Evolutionary conservation across 2,888 invertebrate genomes (phyloP).

Genomic region (Amiota mariae): DNA sequence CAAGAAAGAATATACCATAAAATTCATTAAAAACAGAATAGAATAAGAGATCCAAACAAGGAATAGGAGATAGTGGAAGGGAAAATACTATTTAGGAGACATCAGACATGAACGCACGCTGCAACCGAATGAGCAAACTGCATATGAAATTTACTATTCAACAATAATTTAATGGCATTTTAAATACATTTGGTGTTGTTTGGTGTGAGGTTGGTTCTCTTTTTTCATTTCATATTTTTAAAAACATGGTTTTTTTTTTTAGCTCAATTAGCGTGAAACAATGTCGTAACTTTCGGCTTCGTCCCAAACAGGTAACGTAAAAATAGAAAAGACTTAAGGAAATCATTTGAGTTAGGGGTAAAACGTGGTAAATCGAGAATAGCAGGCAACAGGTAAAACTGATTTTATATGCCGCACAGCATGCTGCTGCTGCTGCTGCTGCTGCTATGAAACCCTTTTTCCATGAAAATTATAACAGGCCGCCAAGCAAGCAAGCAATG

Average conservation of each 20-base stretch:
- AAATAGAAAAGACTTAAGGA: slow-evolving; percentile 12
- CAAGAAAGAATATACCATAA: neutral
- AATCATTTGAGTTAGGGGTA: neutral
- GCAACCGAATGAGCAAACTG: neutral
- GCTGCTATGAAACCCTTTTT: slow-evolving; percentile 23
- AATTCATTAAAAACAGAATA: no score
- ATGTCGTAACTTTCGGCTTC: slow-evolving; percentile 60
- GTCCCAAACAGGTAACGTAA: slow-evolving; percentile 16
- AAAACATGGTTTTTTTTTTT: slow-evolving; percentile 50
- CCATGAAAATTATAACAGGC: slow-evolving; percentile 15
- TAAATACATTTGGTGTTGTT: neutral
- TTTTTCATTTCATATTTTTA: no score
- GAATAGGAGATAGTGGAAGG: no score
- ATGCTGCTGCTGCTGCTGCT: neutral
- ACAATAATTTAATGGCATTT: slow-evolving; percentile 9
- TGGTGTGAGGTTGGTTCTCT: no score
- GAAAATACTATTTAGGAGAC: no score
- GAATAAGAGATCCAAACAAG: no score
- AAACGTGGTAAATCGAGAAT: slow-evolving; percentile 20
- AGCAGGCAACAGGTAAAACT: slow-evolving; percentile 61
- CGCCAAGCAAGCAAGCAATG: slow-evolving; percentile 28
- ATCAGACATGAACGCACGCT: neutral
- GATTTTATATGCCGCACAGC: slow-evolving; percentile 57
- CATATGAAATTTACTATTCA: neutral
- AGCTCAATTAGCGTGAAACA: slow-evolving; percentile 67